These are phyloP conservation scores for Pachypanchax playfairii DNA, from an alignment of 2,113 vertebrate species.

Conservation along the genomic window DNA sequence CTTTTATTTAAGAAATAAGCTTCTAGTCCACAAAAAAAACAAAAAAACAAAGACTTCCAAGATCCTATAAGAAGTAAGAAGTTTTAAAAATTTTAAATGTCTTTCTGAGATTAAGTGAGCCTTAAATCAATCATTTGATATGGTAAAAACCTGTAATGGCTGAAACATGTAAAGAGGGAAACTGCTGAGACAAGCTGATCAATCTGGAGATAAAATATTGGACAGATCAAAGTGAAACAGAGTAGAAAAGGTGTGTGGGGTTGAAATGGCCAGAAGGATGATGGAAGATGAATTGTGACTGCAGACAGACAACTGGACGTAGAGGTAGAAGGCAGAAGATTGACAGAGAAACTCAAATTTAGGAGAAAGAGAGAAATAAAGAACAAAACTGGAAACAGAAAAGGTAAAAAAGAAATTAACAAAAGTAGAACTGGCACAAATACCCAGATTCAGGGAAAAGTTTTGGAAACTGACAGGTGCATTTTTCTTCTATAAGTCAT, in stretches of 20 bases:
- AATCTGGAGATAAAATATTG: conserved; percentile 32
- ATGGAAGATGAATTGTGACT: conserved; percentile 30
- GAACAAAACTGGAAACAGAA: neutral
- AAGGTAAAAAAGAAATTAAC: neutral
- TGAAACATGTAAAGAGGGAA: conserved; percentile 52
- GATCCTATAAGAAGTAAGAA: neutral
- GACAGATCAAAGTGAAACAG: conserved; percentile 25
- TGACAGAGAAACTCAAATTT: conserved; percentile 14
- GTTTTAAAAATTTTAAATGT: conserved; percentile 15
- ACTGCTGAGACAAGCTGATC: conserved; percentile 33
- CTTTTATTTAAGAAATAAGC: conserved; percentile 16
- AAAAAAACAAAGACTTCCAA: neutral
- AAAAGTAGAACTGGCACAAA: neutral
- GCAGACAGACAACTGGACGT: conserved; percentile 30
- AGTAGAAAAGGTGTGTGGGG: conserved; percentile 23
- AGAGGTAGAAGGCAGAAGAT: conserved; percentile 32
- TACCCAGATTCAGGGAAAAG: conserved; percentile 35
- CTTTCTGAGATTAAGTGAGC: conserved; percentile 29
- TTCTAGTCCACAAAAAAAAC: conserved; percentile 5
- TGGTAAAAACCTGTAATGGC: conserved; percentile 39
- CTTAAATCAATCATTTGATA: conserved; percentile 8
- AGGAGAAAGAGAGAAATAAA: neutral
- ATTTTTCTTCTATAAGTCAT: neutral
- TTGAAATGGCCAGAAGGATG: conserved; percentile 34
- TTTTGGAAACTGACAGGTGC: neutral